Conservation (phyloP, 1,140 invertebrate genomes). For the Bathynomus jamesi region DNA sequence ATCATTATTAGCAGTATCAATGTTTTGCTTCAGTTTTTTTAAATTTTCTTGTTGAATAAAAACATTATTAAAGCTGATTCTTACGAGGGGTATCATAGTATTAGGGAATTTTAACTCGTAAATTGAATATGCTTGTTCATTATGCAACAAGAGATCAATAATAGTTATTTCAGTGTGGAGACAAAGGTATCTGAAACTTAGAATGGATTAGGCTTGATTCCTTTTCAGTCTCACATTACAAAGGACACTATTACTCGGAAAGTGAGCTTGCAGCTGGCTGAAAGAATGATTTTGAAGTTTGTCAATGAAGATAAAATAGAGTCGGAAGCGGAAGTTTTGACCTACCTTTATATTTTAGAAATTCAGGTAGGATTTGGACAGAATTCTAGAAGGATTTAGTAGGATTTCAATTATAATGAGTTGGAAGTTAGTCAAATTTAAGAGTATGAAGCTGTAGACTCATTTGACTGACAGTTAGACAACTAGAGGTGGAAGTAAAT, state of each 20-base stretch:
- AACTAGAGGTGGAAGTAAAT: too few species aligned
- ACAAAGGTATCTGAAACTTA: background rate
- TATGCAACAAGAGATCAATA: background rate
- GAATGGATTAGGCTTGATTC: background rate
- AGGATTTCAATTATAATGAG: too few species aligned
- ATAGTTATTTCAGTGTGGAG: background rate
- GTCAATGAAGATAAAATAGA: slow-evolving; percentile 81
- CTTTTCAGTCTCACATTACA: slow-evolving; percentile 3
- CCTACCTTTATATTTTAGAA: slow-evolving; percentile 85
- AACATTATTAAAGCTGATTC: too few species aligned
- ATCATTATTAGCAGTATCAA: too few species aligned
- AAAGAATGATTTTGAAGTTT: slow-evolving; percentile 69
- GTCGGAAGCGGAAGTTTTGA: slow-evolving; percentile 82
- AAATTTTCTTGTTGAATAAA: too few species aligned
- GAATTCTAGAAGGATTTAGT: too few species aligned
- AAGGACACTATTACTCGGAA: slow-evolving; percentile 45
- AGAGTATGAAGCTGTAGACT: too few species aligned
- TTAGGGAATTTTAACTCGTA: background rate
- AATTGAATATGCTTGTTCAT: background rate
- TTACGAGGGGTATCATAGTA: too few species aligned
- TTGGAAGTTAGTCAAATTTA: too few species aligned
- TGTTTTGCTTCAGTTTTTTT: too few species aligned
- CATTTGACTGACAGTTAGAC: too few species aligned
- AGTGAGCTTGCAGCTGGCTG: slow-evolving; percentile 73
- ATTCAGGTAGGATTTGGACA: slow-evolving; percentile 54